Evolutionary conservation across 2,888 invertebrate species (phyloP).

Genomic region (Zygaena filipendulae): DNA sequence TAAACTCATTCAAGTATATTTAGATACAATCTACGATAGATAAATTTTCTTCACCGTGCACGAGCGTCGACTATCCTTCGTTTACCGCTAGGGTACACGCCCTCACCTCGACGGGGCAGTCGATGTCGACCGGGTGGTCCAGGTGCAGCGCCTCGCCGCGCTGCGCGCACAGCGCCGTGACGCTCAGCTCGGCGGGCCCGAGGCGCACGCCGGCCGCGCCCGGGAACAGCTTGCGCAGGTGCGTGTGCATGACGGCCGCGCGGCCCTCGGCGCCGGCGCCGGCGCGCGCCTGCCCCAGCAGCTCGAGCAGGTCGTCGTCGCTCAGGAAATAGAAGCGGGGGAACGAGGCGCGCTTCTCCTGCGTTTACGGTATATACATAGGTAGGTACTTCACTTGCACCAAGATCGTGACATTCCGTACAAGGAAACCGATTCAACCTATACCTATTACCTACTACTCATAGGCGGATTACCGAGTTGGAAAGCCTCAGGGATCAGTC

Average conservation of each 20-base stretch:
- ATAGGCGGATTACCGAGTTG: no score
- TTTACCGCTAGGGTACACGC: no score
- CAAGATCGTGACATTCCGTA: no score
- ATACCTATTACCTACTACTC: no score
- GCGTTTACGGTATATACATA: neutral
- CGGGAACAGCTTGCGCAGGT: constrained; percentile 96
- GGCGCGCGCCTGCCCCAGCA: constrained; percentile 92
- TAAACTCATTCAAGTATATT: no score
- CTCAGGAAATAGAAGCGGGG: constrained; percentile 97
- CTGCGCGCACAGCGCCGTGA: constrained; percentile 78
- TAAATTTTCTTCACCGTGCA: no score
- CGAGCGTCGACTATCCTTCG: no score
- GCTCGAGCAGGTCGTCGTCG: constrained; percentile 96
- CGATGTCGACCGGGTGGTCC: constrained; percentile 74
- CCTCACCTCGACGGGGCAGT: constrained; percentile 79
- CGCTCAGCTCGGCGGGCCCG: constrained; percentile 55
- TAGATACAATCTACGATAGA: no score
- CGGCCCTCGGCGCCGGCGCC: constrained; percentile 68
- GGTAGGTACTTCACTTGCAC: neutral
- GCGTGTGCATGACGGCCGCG: constrained; percentile 89
- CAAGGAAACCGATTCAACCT: no score
- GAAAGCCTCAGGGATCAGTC: no score
- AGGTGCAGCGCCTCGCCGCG: constrained; percentile 80
- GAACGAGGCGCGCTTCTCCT: constrained; percentile 94
- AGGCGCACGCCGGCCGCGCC: constrained; percentile 85